Conservation (phyloP, 1,140 invertebrate species). For the Drosophila simulans region DNA sequence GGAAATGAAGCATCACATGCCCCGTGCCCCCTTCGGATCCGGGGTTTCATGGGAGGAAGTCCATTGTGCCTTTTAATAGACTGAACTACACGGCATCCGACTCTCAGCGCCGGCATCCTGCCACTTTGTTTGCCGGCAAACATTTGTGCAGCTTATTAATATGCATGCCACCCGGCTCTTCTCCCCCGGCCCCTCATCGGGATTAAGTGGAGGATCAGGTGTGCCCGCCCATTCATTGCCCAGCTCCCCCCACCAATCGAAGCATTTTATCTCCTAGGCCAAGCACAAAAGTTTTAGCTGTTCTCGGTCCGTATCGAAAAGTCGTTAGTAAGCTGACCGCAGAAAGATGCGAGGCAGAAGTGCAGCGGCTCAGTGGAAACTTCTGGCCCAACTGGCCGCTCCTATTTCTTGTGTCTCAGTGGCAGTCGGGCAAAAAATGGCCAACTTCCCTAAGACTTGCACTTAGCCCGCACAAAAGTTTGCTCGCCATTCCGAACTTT, state of each 20-base stretch:
- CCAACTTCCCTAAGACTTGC: slow-evolving; percentile 68
- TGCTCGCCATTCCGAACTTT: slow-evolving; percentile 49
- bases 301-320: slow-evolving; percentile 69
- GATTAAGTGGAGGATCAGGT: slow-evolving; percentile 58
- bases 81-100: slow-evolving; percentile 55
- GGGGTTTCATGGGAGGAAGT: slow-evolving; percentile 22
- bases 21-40: not conserved
- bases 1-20: slow-evolving; percentile 57
- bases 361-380: slow-evolving; percentile 31
- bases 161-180: slow-evolving; percentile 50
- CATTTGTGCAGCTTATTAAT: slow-evolving; percentile 79
- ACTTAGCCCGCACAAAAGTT: slow-evolving; percentile 69
- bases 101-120: slow-evolving; percentile 29
- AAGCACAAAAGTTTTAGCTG: slow-evolving; percentile 62
- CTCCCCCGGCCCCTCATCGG: not conserved
- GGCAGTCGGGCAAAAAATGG: slow-evolving; percentile 59
- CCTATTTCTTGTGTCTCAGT: slow-evolving; percentile 48
- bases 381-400: slow-evolving; percentile 26
- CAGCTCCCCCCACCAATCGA: slow-evolving; percentile 46
- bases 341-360: slow-evolving; percentile 56
- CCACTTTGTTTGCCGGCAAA: slow-evolving; percentile 64
- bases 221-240: slow-evolving; percentile 1
- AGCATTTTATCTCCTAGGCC: slow-evolving; percentile 70
- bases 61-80: slow-evolving; percentile 76
- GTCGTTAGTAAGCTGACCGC: slow-evolving; percentile 79